Percentiles rank a stretch among this genome's conserved stretches.
Evolutionary conservation across 2,113 vertebrate species (phyloP).

Genomic region (Lepus americanus): DNA sequence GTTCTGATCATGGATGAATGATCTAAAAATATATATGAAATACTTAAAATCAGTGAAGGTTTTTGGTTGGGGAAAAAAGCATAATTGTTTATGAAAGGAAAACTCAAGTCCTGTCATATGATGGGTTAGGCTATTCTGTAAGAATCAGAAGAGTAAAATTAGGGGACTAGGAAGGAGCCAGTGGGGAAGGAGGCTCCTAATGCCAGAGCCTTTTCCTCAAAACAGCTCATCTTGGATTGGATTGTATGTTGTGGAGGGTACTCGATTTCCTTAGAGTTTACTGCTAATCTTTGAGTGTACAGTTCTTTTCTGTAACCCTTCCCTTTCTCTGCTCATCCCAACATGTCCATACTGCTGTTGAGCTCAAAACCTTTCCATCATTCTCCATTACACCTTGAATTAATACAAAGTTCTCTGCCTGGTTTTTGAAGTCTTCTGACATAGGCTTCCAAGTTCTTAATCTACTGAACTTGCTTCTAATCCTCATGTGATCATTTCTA

Average conservation of each 20-base stretch:
- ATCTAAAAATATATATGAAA: not conserved
- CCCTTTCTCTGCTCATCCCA: not conserved
- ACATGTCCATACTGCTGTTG: not conserved
- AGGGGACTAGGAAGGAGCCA: not conserved
- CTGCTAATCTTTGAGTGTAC: not conserved
- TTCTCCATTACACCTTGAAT: not conserved
- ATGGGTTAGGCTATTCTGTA: slow-evolving; percentile 13
- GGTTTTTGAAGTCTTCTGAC: not conserved
- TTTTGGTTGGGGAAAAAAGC: not conserved
- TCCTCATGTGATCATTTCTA: not conserved
- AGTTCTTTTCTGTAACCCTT: not conserved
- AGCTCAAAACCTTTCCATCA: not conserved
- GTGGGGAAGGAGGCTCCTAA: not conserved
- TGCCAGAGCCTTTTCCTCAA: not conserved
- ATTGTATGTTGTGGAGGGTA: not conserved
- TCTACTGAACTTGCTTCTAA: not conserved
- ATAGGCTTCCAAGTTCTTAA: not conserved
- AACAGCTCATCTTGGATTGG: not conserved
- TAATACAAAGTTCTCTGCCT: not conserved
- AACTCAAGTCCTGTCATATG: not conserved
- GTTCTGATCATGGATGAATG: not conserved
- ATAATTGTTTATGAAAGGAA: not conserved
- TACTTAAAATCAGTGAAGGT: not conserved
- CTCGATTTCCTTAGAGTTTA: not conserved
- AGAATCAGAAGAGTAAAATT: not conserved